Evolutionary conservation across 2,888 invertebrate genomes (phyloP).

Genomic region (Syritta pipiens): DNA sequence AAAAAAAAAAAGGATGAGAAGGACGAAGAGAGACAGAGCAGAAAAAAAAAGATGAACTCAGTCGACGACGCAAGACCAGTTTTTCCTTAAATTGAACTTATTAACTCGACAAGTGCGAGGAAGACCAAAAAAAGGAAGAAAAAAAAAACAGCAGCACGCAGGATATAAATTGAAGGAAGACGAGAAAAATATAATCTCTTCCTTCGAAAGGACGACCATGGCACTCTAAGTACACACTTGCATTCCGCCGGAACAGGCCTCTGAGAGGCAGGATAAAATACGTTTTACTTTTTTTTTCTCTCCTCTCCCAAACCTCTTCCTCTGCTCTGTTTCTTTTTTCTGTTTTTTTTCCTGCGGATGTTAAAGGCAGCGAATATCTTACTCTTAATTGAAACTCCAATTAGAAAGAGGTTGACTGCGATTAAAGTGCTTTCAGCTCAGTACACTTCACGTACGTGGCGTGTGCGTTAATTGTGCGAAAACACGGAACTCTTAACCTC

Average conservation of each 20-base stretch:
- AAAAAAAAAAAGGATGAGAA: not conserved
- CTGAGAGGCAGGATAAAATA: not conserved
- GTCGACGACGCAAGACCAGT: slow-evolving; percentile 8
- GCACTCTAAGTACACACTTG: slow-evolving; percentile 1
- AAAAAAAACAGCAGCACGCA: too few relatives aligned
- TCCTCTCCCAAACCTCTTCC: too few relatives aligned
- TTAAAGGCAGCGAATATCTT: not conserved
- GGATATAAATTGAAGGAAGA: not conserved
- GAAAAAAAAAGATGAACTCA: not conserved
- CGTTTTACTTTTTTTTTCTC: not conserved
- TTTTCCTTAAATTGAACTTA: slow-evolving; percentile 40
- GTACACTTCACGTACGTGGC: not conserved
- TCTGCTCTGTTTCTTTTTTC: not conserved
- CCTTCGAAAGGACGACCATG: not conserved
- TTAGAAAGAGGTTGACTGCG: slow-evolving; percentile 2
- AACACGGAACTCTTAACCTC: not conserved
- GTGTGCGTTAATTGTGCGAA: slow-evolving; percentile 25
- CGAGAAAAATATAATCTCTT: not conserved
- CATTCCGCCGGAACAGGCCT: not conserved
- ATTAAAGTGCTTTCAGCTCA: slow-evolving; percentile 1
- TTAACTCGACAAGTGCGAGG: slow-evolving; percentile 22
- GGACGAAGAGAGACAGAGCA: not conserved
- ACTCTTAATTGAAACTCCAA: slow-evolving; percentile 33
- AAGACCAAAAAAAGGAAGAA: not conserved
- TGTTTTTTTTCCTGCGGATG: not conserved